Base-by-base conservation (phyloP, 1,140 invertebrate genomes). In the Nilaparvata lugens region DNA sequence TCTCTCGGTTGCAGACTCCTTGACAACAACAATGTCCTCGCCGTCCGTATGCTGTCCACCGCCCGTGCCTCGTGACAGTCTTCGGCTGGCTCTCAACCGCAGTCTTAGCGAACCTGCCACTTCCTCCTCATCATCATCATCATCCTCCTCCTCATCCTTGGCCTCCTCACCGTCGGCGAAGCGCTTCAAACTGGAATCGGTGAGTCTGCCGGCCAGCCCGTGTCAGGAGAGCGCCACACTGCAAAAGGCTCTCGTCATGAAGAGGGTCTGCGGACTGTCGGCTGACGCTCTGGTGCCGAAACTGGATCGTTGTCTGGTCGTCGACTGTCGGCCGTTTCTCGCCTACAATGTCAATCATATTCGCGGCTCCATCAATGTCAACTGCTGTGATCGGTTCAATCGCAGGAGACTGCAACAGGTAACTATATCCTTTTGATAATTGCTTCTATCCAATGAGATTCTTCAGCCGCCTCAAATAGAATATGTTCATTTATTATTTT, bases 311-410 rank as follows among this genome's bases (percentile, higher is more conserved):
- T 28, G 45, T 18, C 73, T 88, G 2, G 64, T 89, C 0, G 67
- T 89, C 19, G 88, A 91, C 68, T 86, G 86, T 69, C 77, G 88
- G 25, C 79, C 87, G 0, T 88, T 89, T 66, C 79, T 88, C 21
- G 78, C 80, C 19, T 90, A 84, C 73, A 87, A 88, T 68, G 76
- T 81, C 25, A 81, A 79, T 64, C 88, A 91, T 70, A 81, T 90
- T 38, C 73, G 76, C 23, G 85, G 85, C 14, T 83, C 87, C 16
- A 81, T 89, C 58, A 89, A 89, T 73, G 78, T 90, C 19, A 87
- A 86, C 71, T 88, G 86, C 69, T 81, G 83, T 2, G 87, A 89
- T 70, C 73, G 87, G 35, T 84, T 88, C 70, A 88, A 85, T 67
- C 75, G 85, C 40, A 76, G 82, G 63, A 72, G 87, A 19, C 74